Evolutionary conservation across 2,888 invertebrate genomes (phyloP).

Genomic region (Sinhomidia bicolor): DNA sequence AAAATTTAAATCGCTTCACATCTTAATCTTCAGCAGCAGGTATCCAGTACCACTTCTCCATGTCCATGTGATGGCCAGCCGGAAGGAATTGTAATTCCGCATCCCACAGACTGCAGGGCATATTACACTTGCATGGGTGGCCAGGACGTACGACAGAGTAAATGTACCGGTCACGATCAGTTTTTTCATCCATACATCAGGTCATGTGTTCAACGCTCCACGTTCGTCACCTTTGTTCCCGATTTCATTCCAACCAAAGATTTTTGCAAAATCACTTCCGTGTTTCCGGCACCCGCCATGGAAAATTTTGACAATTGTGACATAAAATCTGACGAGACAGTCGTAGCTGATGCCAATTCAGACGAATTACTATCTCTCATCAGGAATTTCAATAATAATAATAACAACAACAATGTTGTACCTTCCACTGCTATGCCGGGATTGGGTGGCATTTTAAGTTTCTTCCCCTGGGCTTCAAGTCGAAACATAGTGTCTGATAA

Average conservation of each 20-base stretch:
- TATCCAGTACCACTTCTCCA: background rate
- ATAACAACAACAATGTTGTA: background rate
- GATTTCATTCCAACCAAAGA: conserved; percentile 57
- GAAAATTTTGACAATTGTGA: conserved; percentile 60
- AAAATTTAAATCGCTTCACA: no score
- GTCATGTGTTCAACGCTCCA: conserved; percentile 38
- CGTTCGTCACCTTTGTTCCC: conserved; percentile 36
- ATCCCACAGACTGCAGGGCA: conserved; percentile 54
- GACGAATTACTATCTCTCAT: background rate
- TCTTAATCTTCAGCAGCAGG: no score
- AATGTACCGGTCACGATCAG: background rate
- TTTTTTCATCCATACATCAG: conserved; percentile 58
- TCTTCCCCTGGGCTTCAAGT: conserved; percentile 2
- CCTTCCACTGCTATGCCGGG: background rate
- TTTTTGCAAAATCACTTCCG: conserved; percentile 47
- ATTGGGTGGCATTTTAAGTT: background rate
- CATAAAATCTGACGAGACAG: conserved; percentile 38
- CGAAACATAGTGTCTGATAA: background rate
- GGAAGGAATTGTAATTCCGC: conserved; percentile 49
- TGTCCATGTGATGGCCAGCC: conserved; percentile 56
- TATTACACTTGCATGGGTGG: conserved; percentile 51
- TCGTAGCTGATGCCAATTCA: background rate
- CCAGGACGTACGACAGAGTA: background rate
- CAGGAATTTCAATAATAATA: background rate
- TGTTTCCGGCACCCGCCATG: conserved; percentile 51